phyloP scores from a whole-genome alignment of 92 coral and sea anemone genomes.

The Epizoanthus ramosus region DNA sequence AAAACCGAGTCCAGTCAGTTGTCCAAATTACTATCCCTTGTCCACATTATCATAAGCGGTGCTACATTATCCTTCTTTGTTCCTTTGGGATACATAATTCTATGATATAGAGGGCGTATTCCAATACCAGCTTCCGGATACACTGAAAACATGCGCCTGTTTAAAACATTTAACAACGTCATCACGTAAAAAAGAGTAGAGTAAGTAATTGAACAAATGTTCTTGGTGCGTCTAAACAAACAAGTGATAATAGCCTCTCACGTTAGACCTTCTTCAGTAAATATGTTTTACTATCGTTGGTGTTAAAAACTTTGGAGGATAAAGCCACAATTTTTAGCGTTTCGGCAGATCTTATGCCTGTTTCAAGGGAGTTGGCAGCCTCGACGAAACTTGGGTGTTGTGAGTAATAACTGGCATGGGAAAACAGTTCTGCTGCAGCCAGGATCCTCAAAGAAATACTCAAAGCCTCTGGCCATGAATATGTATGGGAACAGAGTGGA shows the following conservation, averaged over 20 bases:
- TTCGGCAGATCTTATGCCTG: too few species aligned
- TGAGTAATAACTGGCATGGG: conserved; percentile 6
- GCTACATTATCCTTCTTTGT: neutral
- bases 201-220: too few species aligned
- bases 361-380: too few species aligned
- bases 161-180: neutral
- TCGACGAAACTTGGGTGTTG: conserved; percentile 27
- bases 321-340: too few species aligned
- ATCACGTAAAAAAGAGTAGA: too few species aligned
- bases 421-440: conserved; percentile 39
- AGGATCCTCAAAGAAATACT: conserved; percentile 13
- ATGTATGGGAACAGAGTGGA: conserved; percentile 22
- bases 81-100: conserved; percentile 24
- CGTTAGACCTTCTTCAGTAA: too few species aligned
- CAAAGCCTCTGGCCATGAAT: conserved; percentile 29
- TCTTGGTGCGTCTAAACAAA: too few species aligned
- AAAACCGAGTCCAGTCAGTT: conserved; percentile 19
- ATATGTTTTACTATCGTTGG: too few species aligned
- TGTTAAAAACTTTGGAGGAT: too few species aligned
- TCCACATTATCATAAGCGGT: conserved; percentile 37
- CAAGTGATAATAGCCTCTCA: too few species aligned
- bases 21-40: conserved; percentile 37
- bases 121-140: conserved; percentile 30
- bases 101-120: conserved; percentile 37
- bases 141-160: conserved; percentile 18